Percentiles rank a stretch among this genome's conserved stretches.
Conservation (phyloP, 2,888 invertebrate genomes). For the Gandaritis pyraliata region DNA sequence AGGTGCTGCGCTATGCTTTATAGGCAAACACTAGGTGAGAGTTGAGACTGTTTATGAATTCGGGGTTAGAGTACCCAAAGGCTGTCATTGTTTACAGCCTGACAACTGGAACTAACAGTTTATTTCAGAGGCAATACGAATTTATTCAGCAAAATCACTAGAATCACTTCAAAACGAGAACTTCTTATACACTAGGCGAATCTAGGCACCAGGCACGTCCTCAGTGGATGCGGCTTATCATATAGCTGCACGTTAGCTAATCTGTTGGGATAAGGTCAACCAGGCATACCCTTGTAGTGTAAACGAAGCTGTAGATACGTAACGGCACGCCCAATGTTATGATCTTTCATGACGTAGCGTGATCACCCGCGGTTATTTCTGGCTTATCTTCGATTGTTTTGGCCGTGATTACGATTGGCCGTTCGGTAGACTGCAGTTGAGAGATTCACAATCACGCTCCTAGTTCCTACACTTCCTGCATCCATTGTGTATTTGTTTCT, state of each 20-base stretch:
- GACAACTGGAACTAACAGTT: too few species aligned
- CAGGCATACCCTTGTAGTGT: slow-evolving; percentile 17
- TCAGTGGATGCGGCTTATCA: neutral
- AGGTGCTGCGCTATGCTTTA: too few species aligned
- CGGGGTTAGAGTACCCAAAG: too few species aligned
- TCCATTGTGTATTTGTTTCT: neutral
- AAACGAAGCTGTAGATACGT: slow-evolving; percentile 26
- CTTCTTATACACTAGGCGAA: too few species aligned
- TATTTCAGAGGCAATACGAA: too few species aligned
- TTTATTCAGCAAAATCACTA: too few species aligned
- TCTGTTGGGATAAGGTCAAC: neutral
- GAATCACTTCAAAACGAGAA: too few species aligned
- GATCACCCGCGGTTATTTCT: slow-evolving; percentile 35
- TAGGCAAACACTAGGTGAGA: too few species aligned
- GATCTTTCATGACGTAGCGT: slow-evolving; percentile 37
- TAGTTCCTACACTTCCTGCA: neutral
- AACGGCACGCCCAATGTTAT: slow-evolving; percentile 39
- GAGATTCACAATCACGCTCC: slow-evolving; percentile 13
- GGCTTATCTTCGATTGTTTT: slow-evolving; percentile 38
- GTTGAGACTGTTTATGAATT: too few species aligned
- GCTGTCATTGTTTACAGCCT: too few species aligned
- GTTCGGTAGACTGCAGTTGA: slow-evolving; percentile 8
- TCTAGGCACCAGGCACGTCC: neutral
- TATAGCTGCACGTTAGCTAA: neutral
- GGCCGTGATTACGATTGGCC: slow-evolving; percentile 27